phyloP scores from a whole-genome alignment of 1,140 invertebrate genomes.

The Leptinotarsa undecemlineata region DNA sequence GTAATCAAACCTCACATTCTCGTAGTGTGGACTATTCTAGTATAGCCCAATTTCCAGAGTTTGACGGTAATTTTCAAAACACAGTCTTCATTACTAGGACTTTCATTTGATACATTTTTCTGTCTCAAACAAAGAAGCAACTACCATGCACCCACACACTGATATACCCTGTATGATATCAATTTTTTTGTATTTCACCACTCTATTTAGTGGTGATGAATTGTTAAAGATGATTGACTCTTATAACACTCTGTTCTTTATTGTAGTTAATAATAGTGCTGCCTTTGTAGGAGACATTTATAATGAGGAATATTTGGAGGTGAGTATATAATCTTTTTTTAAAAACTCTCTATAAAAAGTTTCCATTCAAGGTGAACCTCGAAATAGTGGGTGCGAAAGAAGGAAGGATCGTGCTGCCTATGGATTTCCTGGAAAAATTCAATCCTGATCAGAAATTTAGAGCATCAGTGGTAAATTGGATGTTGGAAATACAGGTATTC shows the following conservation, averaged over 20 bases:
- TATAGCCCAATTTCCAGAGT: too few species aligned
- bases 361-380: background rate
- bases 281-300: conserved; percentile 16
- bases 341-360: background rate
- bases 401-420: background rate
- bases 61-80: too few species aligned
- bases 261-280: background rate
- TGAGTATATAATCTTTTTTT: background rate
- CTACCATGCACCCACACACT: background rate
- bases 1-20: too few species aligned
- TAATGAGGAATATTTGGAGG: conserved; percentile 21
- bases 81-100: too few species aligned
- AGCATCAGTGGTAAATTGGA: background rate
- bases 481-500: conserved; percentile 8
- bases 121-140: background rate
- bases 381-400: background rate
- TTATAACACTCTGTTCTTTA: too few species aligned
- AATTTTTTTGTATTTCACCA: too few species aligned
- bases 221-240: too few species aligned
- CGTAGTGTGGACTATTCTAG: too few species aligned
- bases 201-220: too few species aligned
- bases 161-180: too few species aligned
- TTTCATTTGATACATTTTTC: background rate
- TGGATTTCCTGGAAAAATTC: conserved; percentile 10
- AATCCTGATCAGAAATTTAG: background rate